Evolutionary conservation across 2,113 vertebrate species (phyloP).

Genomic region (Phocoena sinus): DNA sequence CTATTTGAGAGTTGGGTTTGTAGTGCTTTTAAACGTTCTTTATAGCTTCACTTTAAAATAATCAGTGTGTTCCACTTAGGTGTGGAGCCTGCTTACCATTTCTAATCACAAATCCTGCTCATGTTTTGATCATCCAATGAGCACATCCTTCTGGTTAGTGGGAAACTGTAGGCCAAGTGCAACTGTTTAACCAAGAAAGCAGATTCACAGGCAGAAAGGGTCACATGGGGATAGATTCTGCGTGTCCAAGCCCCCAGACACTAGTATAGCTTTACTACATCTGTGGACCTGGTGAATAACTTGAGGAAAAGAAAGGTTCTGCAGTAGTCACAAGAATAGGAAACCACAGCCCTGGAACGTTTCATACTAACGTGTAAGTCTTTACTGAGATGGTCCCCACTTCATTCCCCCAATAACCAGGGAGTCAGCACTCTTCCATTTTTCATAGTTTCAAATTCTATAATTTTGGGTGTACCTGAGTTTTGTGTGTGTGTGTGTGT

Average conservation of each 20-base stretch:
- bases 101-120: not conserved
- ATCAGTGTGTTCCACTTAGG: not conserved
- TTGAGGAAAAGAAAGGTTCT: not conserved
- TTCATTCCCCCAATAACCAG: not conserved
- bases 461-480: not conserved
- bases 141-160: not conserved
- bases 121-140: not conserved
- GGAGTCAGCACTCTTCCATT: not conserved
- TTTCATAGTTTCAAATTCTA: not conserved
- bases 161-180: not conserved
- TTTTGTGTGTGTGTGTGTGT: not conserved
- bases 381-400: not conserved
- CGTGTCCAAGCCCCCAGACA: not conserved
- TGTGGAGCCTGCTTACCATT: not conserved
- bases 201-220: not conserved
- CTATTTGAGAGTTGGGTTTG: not conserved
- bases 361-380: not conserved
- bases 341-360: not conserved
- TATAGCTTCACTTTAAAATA: not conserved
- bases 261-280: not conserved
- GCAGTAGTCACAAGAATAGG: not conserved
- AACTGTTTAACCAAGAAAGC: not conserved
- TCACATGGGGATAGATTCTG: not conserved
- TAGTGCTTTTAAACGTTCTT: not conserved
- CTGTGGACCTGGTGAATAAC: not conserved